These are phyloP conservation scores for Orthonevra nobilis DNA, from an alignment of 2,888 invertebrate species.

Conservation along the genomic window DNA sequence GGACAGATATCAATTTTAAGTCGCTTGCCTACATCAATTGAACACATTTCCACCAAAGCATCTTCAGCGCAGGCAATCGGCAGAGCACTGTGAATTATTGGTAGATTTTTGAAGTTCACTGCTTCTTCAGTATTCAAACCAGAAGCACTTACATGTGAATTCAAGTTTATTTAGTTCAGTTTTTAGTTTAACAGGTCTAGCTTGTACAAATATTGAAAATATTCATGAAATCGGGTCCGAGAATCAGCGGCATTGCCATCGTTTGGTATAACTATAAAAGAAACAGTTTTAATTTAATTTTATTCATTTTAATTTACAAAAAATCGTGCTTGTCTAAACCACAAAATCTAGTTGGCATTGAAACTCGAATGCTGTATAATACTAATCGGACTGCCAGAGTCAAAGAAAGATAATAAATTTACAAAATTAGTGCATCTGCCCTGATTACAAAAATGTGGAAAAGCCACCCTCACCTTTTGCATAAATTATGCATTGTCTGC, in stretches of 20 bases:
- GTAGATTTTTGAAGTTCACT: conserved; percentile 1
- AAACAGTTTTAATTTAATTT: conserved; percentile 27
- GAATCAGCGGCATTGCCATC: conserved; percentile 23
- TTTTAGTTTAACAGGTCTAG: neutral
- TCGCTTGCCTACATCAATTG: neutral
- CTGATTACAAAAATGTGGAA: conserved; percentile 5
- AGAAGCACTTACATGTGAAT: neutral
- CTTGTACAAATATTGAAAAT: conserved; percentile 23
- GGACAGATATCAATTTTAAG: conserved; percentile 8
- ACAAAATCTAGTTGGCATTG: conserved; percentile 15
- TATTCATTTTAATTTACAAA: conserved; percentile 8
- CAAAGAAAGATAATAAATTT: conserved; percentile 29
- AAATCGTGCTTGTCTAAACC: conserved; percentile 20
- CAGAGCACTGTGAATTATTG: neutral
- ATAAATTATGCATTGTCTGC: neutral
- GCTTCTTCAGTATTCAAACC: neutral
- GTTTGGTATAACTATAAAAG: conserved; percentile 22
- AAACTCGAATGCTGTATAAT: conserved; percentile 21
- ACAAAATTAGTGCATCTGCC: conserved; percentile 7
- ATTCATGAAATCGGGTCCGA: conserved; percentile 25
- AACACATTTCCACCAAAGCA: neutral
- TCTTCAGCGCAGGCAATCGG: neutral
- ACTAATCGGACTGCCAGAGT: conserved; percentile 42
- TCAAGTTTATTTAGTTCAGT: conserved; percentile 1
- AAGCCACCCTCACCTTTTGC: conserved; percentile 12